These are phyloP conservation scores for Lordiphosa mommai DNA, from an alignment of 1,140 invertebrate species.

Conservation along the genomic window DNA sequence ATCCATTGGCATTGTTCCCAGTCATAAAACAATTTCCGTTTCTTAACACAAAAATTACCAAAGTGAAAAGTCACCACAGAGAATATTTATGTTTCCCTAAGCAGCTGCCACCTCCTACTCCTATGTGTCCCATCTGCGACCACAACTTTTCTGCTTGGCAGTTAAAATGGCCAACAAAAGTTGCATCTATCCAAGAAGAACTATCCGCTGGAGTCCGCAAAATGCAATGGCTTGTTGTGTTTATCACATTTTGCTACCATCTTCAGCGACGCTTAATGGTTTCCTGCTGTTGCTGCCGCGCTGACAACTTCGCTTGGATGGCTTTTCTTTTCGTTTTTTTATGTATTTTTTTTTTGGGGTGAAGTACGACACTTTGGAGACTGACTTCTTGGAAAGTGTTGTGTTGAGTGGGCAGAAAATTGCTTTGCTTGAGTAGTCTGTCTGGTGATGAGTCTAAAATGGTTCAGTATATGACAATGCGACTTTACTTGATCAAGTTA, in stretches of 20 bases:
- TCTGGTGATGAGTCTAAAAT: too few species aligned
- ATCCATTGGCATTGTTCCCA: constrained; percentile 1
- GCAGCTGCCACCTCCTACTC: too few species aligned
- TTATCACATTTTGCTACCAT: neutral
- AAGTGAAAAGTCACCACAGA: too few species aligned
- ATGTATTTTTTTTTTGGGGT: too few species aligned
- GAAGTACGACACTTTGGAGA: constrained; percentile 6
- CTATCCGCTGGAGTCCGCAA: constrained; percentile 3
- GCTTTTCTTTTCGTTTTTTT: neutral
- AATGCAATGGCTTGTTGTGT: constrained; percentile 2
- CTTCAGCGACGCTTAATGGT: constrained; percentile 8
- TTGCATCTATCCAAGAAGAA: constrained; percentile 10
- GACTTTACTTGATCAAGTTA: too few species aligned
- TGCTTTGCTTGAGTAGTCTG: neutral
- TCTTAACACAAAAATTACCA: neutral
- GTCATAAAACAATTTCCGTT: constrained; percentile 3
- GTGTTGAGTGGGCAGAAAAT: neutral
- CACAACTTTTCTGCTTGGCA: constrained; percentile 4
- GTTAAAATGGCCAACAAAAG: constrained; percentile 11
- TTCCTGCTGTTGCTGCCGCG: constrained; percentile 1
- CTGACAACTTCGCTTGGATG: neutral
- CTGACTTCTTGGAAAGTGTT: constrained; percentile 5
- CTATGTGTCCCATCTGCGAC: neutral
- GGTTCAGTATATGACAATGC: too few species aligned
- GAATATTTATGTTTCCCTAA: too few species aligned